Conservation (phyloP, 2,888 invertebrate genomes). For the Chrysotoxum bicinctum region DNA sequence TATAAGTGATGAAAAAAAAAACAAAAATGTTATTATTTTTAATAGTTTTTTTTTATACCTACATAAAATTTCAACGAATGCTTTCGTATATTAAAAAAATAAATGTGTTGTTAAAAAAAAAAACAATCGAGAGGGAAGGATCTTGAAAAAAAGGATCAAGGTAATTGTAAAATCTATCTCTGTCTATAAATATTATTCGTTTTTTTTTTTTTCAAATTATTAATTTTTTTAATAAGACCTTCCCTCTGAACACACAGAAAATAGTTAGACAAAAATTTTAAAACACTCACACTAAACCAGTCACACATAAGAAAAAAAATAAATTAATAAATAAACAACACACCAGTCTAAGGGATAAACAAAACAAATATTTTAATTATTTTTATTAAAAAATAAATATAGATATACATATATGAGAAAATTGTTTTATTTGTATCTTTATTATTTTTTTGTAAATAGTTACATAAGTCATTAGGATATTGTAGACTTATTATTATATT, state of each 20-base stretch:
- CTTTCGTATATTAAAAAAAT: slow-evolving; percentile 27
- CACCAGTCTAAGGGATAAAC: slow-evolving; percentile 51
- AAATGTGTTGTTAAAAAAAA: slow-evolving; percentile 53
- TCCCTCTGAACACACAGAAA: slow-evolving; percentile 45
- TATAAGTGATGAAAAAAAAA: slow-evolving; percentile 60
- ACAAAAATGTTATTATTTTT: slow-evolving; percentile 51
- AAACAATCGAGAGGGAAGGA: slow-evolving; percentile 56
- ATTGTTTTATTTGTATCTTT: slow-evolving; percentile 61
- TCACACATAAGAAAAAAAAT: slow-evolving; percentile 30
- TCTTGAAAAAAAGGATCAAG: slow-evolving; percentile 66
- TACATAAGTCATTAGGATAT: slow-evolving; percentile 79
- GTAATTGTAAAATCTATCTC: slow-evolving; percentile 62
- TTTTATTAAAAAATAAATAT: slow-evolving; percentile 23
- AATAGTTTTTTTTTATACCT: slow-evolving; percentile 35
- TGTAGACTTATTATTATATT: slow-evolving; percentile 71
- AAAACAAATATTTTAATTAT: slow-evolving; percentile 20
- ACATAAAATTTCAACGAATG: slow-evolving; percentile 28
- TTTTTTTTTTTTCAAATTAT: not conserved
- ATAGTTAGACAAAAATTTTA: slow-evolving; percentile 38
- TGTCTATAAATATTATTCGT: slow-evolving; percentile 51
- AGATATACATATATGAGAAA: slow-evolving; percentile 38
- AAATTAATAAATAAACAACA: slow-evolving; percentile 23
- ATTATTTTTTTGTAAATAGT: slow-evolving; percentile 78
- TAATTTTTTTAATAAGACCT: slow-evolving; percentile 32
- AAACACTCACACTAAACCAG: slow-evolving; percentile 30